Evolutionary conservation across 2,113 vertebrate genomes (phyloP).

Genomic region (Oryctolagus cuniculus): mOryCun1.1 NC_091434.1:63179001-63179500

Average conservation of each 20-base stretch:
- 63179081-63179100: background rate
- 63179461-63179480: background rate
- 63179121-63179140: background rate
- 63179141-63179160: background rate
- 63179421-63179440: background rate
- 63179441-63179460: background rate
- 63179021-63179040: background rate
- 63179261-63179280: constrained; percentile 10
- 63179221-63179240: background rate
- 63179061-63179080: background rate
- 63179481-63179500: constrained; percentile 32
- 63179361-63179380: background rate
- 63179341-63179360: background rate
- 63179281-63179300: constrained; percentile 8
- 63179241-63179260: background rate
- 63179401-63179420: background rate
- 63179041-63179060: background rate
- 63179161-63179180: background rate
- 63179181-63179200: background rate
- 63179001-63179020: background rate
- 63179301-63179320: constrained; percentile 26
- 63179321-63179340: background rate
- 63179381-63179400: background rate
- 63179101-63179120: background rate
- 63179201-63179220: background rate